These are phyloP conservation scores for Miniopterus natalensis DNA, from an alignment of 2,113 vertebrate genomes.

Conservation along the genomic window DNA sequence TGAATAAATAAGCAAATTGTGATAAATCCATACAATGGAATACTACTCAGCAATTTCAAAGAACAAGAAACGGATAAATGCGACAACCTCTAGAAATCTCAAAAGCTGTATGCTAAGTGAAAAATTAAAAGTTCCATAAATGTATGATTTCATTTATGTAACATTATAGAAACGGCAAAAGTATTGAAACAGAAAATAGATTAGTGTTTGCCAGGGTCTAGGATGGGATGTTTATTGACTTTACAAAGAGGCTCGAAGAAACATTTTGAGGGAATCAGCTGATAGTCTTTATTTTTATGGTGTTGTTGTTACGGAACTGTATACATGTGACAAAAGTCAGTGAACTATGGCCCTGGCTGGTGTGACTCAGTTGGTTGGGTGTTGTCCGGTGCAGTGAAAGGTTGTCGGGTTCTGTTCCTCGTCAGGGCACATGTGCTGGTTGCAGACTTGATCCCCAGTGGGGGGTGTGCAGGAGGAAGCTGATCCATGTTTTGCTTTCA, in stretches of 20 bases:
- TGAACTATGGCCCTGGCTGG: not conserved
- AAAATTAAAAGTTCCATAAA: not conserved
- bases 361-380: no score
- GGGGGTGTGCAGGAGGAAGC: no score
- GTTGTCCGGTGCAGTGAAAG: no score
- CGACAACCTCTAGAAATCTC: not conserved
- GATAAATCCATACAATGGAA: not conserved
- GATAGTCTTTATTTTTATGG: not conserved
- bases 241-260: not conserved
- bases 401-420: no score
- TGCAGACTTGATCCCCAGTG: no score
- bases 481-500: no score
- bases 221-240: not conserved
- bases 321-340: not conserved
- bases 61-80: not conserved
- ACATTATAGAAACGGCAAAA: not conserved
- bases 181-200: not conserved
- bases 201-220: not conserved
- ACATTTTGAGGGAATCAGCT: not conserved
- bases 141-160: not conserved
- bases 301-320: not conserved
- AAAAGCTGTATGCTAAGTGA: not conserved
- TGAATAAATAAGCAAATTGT: not conserved
- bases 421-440: no score
- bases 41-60: not conserved